Percentiles rank a stretch among this genome's conserved stretches.
Conservation (phyloP, 2,797 vertebrate genomes). For the Enoplosus armatus region DNA sequence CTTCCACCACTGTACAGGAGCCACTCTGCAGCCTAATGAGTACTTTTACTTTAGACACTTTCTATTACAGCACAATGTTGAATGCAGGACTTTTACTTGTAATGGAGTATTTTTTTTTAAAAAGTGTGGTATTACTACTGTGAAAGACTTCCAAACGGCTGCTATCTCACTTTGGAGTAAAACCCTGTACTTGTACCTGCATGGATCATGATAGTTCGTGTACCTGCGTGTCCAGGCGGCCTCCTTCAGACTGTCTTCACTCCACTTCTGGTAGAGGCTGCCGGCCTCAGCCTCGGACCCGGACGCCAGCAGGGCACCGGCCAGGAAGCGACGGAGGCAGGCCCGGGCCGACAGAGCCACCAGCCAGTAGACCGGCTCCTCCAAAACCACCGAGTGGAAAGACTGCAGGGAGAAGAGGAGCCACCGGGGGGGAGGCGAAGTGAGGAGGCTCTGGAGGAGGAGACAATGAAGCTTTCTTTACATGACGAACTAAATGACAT, state of each 20-base stretch:
- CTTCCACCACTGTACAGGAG: no score
- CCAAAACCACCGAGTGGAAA: conserved; percentile 50
- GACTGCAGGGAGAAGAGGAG: conserved; percentile 35
- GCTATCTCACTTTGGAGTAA: no score
- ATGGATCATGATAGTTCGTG: background rate
- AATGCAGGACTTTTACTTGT: no score
- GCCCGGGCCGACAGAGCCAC: conserved; percentile 21
- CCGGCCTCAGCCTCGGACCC: background rate
- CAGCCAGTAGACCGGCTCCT: conserved; percentile 29
- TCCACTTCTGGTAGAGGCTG: background rate
- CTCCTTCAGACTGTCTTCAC: background rate
- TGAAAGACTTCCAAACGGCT: no score
- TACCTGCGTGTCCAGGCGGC: background rate
- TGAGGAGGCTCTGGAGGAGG: conserved; percentile 1
- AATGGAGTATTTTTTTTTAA: no score
- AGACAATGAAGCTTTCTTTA: background rate
- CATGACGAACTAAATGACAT: background rate
- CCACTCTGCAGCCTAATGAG: no score
- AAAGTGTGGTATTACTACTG: no score
- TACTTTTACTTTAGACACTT: no score
- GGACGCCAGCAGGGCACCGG: conserved; percentile 26
- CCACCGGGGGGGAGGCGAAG: conserved; percentile 35
- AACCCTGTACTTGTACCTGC: no score
- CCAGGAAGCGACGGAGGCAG: conserved; percentile 10
- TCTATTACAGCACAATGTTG: no score